Base-by-base conservation (phyloP, 2,888 invertebrate species). In the Girardia tigrina region DNA sequence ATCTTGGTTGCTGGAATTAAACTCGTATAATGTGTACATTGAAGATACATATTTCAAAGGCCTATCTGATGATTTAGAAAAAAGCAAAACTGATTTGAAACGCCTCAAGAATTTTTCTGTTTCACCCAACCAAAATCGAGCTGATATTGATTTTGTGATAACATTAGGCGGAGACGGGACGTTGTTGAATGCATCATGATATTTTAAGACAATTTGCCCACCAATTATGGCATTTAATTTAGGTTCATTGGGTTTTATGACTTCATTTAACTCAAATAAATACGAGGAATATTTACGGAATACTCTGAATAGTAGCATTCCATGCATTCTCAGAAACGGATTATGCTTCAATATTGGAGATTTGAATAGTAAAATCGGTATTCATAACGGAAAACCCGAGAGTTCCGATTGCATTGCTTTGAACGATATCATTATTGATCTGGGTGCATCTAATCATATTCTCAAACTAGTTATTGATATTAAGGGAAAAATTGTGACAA, bases 191-290 rank as follows among this genome's bases (percentile, higher is more conserved):
- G 56, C 56, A 8, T 56, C 56, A 20, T n/a, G 56, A 20, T 56
- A 8, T 56, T 56, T 56, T n/a, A 56, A n/a, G 56, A 56, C 16
- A 23, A 56, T 56, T 56, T 56, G 56, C 23, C 56, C 56, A 56
- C 56, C 56, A 20, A 56, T 56, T 16, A 56, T 56, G 56, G 56
- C 56, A 56, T 56, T 56, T 56, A 56, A 56, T 56, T 56, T 56
- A 23, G 56, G 56, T 56, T 20, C 56, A 56, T 56, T 56, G n/a
- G 56, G 56, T 16, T 56, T 56, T 56, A 56, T 56, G 56, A 23
- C 56, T 12, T 23, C 56, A 56, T 56, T 56, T n/a, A n/a, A 4
- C 4, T 6, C 23, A 56, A 23, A 56, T 2, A 56, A 56, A 56
- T 56, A 20, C 23, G 23, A 56, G 23, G 56, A 56, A 8, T 56